Conservation (phyloP, 1,140 invertebrate species). For the Bombus superbus region DNA sequence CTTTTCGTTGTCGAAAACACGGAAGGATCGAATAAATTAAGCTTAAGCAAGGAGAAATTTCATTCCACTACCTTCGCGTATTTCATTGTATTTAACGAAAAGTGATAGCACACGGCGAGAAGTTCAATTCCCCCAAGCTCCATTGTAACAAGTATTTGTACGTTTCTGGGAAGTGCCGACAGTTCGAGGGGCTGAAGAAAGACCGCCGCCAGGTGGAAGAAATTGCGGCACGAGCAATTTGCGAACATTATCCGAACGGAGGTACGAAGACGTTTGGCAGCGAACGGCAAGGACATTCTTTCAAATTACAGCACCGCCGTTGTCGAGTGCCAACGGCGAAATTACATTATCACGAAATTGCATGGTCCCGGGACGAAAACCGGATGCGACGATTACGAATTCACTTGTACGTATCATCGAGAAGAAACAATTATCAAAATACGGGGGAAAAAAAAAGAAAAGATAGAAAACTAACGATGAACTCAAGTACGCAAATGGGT, state of each 20-base stretch:
- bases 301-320: slow-evolving; percentile 68
- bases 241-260: slow-evolving; percentile 70
- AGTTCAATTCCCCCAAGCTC: slow-evolving; percentile 36
- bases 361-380: neutral
- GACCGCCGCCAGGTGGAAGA: slow-evolving; percentile 57
- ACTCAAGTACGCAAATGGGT: neutral
- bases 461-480: neutral
- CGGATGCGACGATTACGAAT: slow-evolving; percentile 13
- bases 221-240: slow-evolving; percentile 63
- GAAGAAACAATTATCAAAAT: neutral
- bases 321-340: slow-evolving; percentile 67
- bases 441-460: too few species aligned
- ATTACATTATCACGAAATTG: slow-evolving; percentile 70
- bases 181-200: slow-evolving; percentile 24
- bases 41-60: neutral
- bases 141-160: slow-evolving; percentile 57
- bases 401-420: slow-evolving; percentile 12
- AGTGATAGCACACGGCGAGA: neutral
- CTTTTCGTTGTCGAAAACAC: neutral
- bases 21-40: neutral
- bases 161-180: slow-evolving; percentile 38
- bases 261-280: slow-evolving; percentile 65
- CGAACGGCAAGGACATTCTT: slow-evolving; percentile 64
- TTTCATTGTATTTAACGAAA: neutral
- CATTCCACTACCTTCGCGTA: neutral